Evolutionary conservation across 2,797 vertebrate genomes (phyloP).

Genomic region (Sus cebifrons): DNA sequence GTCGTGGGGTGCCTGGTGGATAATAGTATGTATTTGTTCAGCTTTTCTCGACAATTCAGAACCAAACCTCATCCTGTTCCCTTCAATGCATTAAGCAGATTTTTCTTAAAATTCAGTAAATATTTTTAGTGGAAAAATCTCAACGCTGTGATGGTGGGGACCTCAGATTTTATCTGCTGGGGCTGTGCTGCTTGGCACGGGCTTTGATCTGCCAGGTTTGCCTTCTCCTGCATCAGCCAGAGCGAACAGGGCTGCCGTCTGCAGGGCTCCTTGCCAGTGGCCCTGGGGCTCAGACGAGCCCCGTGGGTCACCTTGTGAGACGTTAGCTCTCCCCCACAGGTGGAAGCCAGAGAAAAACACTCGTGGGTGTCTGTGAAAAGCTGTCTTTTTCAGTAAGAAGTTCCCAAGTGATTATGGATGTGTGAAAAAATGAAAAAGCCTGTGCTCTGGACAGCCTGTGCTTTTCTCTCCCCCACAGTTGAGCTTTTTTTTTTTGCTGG

Average conservation of each 20-base stretch:
- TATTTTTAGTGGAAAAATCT: slow-evolving; percentile 84
- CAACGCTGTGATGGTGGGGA: slow-evolving; percentile 59
- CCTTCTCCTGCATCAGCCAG: background rate
- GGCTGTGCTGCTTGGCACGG: background rate
- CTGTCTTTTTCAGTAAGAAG: background rate
- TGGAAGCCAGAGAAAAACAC: background rate
- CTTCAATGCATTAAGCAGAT: slow-evolving; percentile 59
- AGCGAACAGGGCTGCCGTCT: background rate
- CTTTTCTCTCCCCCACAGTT: background rate
- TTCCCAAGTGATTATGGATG: background rate
- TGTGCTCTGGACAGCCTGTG: background rate
- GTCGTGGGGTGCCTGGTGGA: background rate
- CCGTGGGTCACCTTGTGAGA: background rate
- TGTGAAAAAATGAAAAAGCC: background rate
- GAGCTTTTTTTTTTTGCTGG: background rate
- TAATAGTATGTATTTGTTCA: slow-evolving; percentile 73
- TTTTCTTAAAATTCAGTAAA: slow-evolving; percentile 84
- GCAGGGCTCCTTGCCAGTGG: slow-evolving; percentile 8
- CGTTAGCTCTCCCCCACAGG: too few relatives aligned
- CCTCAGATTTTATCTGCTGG: slow-evolving; percentile 81
- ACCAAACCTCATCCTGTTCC: slow-evolving; percentile 77
- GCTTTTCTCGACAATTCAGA: slow-evolving; percentile 68
- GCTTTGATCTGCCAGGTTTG: slow-evolving; percentile 73
- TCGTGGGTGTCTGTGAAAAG: background rate
- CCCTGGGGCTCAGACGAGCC: background rate